Percentiles rank a stretch among this genome's conserved stretches.
phyloP scores from a whole-genome alignment of 1,140 invertebrate species.

The Hypsibius dujardini region DNA sequence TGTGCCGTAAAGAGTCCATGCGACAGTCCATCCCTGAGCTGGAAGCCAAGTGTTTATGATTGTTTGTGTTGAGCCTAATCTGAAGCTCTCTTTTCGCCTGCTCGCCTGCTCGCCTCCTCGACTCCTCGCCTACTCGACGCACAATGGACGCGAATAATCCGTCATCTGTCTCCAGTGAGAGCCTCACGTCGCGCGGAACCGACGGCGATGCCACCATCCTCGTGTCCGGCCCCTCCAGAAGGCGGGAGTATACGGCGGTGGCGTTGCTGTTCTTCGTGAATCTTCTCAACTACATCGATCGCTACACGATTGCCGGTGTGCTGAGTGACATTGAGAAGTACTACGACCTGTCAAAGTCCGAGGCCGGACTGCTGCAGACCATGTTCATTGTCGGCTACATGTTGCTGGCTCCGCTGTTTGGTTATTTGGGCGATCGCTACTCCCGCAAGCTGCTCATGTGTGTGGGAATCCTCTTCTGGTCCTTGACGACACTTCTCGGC shows the following conservation, averaged over 20 bases:
- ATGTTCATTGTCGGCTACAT: constrained; percentile 90
- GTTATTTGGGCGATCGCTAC: constrained; percentile 89
- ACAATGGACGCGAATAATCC: neutral
- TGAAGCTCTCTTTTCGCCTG: too few relatives aligned
- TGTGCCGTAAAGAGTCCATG: too few relatives aligned
- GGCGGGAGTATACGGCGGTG: constrained; percentile 43
- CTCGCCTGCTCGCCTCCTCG: too few relatives aligned
- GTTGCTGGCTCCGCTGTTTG: constrained; percentile 90
- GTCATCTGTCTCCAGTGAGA: neutral
- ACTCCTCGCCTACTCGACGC: neutral
- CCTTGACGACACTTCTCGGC: constrained; percentile 68
- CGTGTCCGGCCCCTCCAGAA: neutral
- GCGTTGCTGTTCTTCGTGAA: constrained; percentile 72
- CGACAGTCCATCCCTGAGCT: too few relatives aligned
- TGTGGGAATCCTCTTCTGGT: constrained; percentile 76
- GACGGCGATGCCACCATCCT: neutral
- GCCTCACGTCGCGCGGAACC: neutral
- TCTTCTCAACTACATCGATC: constrained; percentile 95
- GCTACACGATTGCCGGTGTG: constrained; percentile 79
- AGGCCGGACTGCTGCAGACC: constrained; percentile 75
- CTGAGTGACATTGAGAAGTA: constrained; percentile 54
- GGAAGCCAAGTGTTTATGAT: too few relatives aligned
- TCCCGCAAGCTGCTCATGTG: constrained; percentile 74
- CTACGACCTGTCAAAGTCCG: constrained; percentile 53
- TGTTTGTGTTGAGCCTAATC: too few relatives aligned